Evolutionary conservation across 2,113 vertebrate genomes (phyloP).

Genomic region (Xiphias gladius): DNA sequence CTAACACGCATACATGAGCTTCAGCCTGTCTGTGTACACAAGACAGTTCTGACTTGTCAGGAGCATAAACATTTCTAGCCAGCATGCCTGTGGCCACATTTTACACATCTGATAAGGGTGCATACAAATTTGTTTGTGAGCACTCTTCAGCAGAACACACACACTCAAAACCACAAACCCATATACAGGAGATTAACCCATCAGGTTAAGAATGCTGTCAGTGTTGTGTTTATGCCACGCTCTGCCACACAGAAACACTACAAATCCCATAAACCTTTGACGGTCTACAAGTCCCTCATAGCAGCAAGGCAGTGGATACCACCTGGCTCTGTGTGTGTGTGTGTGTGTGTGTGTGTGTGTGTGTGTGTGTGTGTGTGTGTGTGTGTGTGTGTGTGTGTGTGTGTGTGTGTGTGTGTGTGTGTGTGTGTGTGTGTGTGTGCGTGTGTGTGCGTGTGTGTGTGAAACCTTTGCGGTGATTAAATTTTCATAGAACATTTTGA

Average conservation of each 20-base stretch:
- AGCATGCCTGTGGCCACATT: constrained; percentile 48
- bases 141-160: constrained; percentile 43
- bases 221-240: constrained; percentile 78
- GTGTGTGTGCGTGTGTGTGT: not conserved
- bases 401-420: no score
- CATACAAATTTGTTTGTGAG: constrained; percentile 62
- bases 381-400: no score
- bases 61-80: constrained; percentile 64
- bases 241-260: constrained; percentile 77
- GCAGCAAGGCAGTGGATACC: constrained; percentile 16
- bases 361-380: no score
- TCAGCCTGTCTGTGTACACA: constrained; percentile 57
- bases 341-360: not conserved
- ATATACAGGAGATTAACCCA: constrained; percentile 59
- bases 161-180: constrained; percentile 60
- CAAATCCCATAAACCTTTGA: constrained; percentile 70
- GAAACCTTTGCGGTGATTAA: not conserved
- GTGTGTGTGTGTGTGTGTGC: no score
- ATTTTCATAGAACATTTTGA: not conserved
- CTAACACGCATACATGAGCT: constrained; percentile 17
- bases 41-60: constrained; percentile 61
- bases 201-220: constrained; percentile 71
- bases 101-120: constrained; percentile 67
- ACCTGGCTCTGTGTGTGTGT: constrained; percentile 28
- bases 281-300: constrained; percentile 40